Evolutionary conservation across 35 echinoderm and acorn worm species (phyloP).

Genomic region (Hemicentrotus pulcherrimus): DNA sequence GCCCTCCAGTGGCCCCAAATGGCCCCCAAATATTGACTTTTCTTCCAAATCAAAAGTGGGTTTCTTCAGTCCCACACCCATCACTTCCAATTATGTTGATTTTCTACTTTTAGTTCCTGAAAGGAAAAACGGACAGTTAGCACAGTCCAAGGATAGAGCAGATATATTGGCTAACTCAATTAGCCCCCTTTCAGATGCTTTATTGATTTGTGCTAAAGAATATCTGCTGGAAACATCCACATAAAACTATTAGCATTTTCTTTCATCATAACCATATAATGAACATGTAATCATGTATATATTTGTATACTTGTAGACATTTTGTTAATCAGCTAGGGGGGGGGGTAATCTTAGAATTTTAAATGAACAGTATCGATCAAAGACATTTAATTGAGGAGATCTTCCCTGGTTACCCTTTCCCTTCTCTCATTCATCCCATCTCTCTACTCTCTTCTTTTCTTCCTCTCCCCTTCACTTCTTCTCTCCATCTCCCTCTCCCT

Average conservation of each 20-base stretch:
- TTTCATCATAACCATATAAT: neutral
- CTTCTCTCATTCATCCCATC: no score
- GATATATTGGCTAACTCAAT: neutral
- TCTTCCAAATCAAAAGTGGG: neutral
- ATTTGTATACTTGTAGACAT: neutral
- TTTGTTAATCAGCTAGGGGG: neutral
- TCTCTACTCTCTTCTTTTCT: no score
- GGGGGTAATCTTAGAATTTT: neutral
- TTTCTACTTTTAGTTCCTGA: no score
- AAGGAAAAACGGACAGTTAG: no score
- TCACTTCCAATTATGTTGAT: neutral
- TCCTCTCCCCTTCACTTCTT: no score
- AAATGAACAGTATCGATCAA: no score
- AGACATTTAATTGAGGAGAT: no score
- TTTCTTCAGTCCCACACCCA: neutral
- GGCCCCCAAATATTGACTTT: neutral
- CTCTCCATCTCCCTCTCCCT: no score
- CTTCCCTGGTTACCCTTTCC: no score
- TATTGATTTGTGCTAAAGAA: neutral
- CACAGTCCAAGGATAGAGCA: neutral
- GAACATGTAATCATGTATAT: no score
- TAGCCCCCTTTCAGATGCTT: neutral
- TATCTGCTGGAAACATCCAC: neutral
- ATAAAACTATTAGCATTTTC: neutral
- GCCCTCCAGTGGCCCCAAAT: neutral